These are phyloP conservation scores for Urocitellus parryii DNA, from an alignment of 2,113 vertebrate species.

Conservation along the genomic window DNA sequence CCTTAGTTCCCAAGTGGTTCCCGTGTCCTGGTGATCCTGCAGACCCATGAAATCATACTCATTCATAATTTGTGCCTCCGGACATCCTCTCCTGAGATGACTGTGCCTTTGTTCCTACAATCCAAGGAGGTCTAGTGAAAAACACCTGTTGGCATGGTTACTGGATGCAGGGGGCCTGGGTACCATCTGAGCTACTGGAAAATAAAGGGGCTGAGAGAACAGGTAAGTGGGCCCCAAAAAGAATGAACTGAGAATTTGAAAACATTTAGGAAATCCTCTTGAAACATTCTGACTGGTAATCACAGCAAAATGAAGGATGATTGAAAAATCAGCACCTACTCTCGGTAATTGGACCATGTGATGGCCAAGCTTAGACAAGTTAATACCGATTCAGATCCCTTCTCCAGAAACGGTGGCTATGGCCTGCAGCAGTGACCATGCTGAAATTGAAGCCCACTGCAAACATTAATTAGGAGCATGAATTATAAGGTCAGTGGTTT, in stretches of 20 bases:
- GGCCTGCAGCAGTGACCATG: background rate
- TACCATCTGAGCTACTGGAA: background rate
- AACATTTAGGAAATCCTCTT: conserved; percentile 3
- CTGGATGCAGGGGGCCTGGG: accelerated
- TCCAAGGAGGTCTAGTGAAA: background rate
- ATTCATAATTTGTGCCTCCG: background rate
- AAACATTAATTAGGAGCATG: conserved; percentile 73
- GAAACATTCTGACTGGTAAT: background rate
- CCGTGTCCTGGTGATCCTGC: background rate
- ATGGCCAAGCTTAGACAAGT: conserved; percentile 25
- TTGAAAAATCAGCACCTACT: conserved; percentile 33
- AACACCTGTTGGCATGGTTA: background rate
- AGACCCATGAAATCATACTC: background rate
- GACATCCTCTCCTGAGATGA: background rate
- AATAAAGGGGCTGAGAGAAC: background rate
- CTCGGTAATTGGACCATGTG: conserved; percentile 35
- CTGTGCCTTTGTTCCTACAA: background rate
- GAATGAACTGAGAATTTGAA: conserved; percentile 28
- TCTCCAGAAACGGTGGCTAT: background rate
- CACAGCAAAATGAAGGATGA: conserved; percentile 46
- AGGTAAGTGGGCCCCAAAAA: background rate
- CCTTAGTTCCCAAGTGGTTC: background rate
- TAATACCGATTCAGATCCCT: conserved; percentile 35
- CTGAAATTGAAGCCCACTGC: conserved; percentile 53
- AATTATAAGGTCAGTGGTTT: conserved; percentile 61